These are phyloP conservation scores for Cephalopachus bancanus DNA, from an alignment of 2,797 vertebrate genomes.

Conservation along the genomic window DNA sequence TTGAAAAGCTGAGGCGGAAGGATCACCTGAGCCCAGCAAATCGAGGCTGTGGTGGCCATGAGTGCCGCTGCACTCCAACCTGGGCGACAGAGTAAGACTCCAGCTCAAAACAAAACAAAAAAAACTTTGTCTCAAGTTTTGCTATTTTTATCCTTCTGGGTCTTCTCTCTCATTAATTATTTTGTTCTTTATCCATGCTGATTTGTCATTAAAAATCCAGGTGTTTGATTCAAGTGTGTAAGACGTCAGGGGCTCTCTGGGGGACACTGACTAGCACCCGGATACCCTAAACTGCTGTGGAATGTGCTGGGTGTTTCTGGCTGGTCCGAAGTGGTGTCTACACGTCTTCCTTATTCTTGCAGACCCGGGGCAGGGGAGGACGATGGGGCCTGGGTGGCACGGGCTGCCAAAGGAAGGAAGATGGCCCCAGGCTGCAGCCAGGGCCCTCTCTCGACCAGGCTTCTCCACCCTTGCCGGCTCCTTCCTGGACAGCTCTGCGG, in stretches of 20 bases:
- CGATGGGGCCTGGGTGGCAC: neutral
- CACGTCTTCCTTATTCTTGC: neutral
- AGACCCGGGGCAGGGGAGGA: neutral
- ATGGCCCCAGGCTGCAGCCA: neutral
- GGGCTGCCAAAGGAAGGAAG: neutral
- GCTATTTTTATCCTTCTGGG: neutral
- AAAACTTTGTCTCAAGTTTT: neutral
- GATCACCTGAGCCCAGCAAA: too few relatives aligned
- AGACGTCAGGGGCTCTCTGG: neutral
- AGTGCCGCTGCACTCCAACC: too few relatives aligned
- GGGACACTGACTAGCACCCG: neutral
- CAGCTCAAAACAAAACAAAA: too few relatives aligned
- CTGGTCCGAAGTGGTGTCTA: neutral
- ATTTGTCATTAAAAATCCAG: neutral
- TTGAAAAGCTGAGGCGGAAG: too few relatives aligned
- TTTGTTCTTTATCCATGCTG: slow-evolving; percentile 39
- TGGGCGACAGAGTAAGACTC: too few relatives aligned
- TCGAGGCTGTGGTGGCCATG: too few relatives aligned
- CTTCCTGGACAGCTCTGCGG: neutral
- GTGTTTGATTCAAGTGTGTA: neutral
- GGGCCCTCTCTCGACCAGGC: neutral
- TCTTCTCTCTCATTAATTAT: slow-evolving; percentile 2
- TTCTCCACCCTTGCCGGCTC: neutral
- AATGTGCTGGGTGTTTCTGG: neutral
- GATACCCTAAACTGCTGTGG: neutral